Conservation (phyloP, 2,888 invertebrate species). For the Octodonta nipae region DNA sequence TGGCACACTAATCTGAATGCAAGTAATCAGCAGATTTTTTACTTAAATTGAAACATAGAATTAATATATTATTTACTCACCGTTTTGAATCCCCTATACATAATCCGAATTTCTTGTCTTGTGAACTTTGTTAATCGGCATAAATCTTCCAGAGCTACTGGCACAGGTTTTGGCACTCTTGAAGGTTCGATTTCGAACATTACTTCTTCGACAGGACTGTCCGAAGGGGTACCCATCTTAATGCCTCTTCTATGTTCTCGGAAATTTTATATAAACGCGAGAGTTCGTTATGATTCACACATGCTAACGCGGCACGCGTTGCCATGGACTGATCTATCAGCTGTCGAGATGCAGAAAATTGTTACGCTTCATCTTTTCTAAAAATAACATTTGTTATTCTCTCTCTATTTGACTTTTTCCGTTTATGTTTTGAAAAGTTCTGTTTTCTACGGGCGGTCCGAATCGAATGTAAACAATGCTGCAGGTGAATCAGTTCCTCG, state of each 20-base stretch:
- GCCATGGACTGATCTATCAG: conserved; percentile 18
- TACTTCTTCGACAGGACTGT: conserved; percentile 74
- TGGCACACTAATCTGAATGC: too few relatives aligned
- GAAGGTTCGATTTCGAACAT: conserved; percentile 74
- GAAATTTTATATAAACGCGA: neutral
- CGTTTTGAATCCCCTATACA: conserved; percentile 96
- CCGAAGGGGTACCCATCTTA: conserved; percentile 70
- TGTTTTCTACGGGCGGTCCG: too few relatives aligned
- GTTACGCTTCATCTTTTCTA: conserved; percentile 18
- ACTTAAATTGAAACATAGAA: too few relatives aligned
- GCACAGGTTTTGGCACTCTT: conserved; percentile 66
- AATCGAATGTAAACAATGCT: too few relatives aligned
- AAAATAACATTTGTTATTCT: conserved; percentile 11
- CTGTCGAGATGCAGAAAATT: conserved; percentile 18
- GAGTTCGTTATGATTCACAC: neutral
- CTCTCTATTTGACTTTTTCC: conserved; percentile 3
- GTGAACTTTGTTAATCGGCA: conserved; percentile 91
- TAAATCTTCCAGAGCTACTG: conserved; percentile 78
- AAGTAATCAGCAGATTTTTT: too few relatives aligned
- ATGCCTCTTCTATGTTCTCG: neutral
- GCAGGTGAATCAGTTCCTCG: too few relatives aligned
- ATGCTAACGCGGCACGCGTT: conserved; percentile 3
- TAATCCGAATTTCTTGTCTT: conserved; percentile 86
- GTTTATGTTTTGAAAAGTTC: too few relatives aligned
- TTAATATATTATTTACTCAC: too few relatives aligned